Evolutionary conservation across 2,797 vertebrate species (phyloP), one percentile per base, ranked within the genome.

Genomic region (Propithecus deckenii): DNA sequence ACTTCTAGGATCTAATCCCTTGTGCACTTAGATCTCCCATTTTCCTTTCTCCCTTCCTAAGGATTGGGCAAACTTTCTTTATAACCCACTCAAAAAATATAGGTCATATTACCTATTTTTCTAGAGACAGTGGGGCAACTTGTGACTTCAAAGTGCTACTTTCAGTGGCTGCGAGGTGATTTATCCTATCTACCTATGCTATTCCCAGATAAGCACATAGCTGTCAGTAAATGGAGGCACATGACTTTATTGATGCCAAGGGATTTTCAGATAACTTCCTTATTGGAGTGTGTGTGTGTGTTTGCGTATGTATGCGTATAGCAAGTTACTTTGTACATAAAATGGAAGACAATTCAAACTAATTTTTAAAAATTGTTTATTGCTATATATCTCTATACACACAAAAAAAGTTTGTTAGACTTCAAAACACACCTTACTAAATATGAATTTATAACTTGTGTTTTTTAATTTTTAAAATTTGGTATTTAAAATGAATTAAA

Each of bases 391-490:
- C n/a, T 74, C 17, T 35, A 79, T 20, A n/a, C 17, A 74, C 63
- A 74, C 0, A 18, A 22, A 69, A 30, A 1, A 2, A 20, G 57
- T 59, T 43, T 43, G 80, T 87, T 76, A 52, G 50, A 55, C 9
- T 55, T 94, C 13, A 74, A 79, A 69, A 28, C 18, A 17, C 61
- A 90, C 10, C 2, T 83, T 63, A 91, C 41, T 52, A 46, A 52
- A 69, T 52, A 63, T 55, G 18, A 94, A 69, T 71, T 94, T 67
- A 35, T 4, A 94, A n/a, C 9, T 81, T 38, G 7, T 59, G 20
- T 7, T 55, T 75, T 84, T 86, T 75, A 86, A 7, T 83, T 88
- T 88, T n/a, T 25, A 88, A 95, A 92, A 59, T 61, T 50, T 81
- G 25, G 18, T 43, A 59, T 81, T 91, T 41, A 48, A 84, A 50